Base-by-base conservation (phyloP, 2,797 vertebrate species). In the Botia almorhae region DNA sequence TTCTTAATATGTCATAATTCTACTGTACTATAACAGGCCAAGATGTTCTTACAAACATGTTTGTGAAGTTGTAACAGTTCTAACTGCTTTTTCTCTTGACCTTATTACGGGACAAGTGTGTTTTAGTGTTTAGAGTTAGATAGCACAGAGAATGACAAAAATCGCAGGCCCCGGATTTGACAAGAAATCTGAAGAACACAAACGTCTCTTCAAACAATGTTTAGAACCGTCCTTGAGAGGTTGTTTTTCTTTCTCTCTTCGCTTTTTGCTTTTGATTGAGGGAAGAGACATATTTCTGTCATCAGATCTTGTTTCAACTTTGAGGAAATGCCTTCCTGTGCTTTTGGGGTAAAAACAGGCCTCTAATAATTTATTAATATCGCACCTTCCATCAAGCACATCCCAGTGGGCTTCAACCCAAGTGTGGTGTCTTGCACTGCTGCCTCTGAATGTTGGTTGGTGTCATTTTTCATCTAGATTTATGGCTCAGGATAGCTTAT, bases 191-290 rank as follows among this genome's bases (percentile, higher is more conserved):
- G 17, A 50, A 53, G 43, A 51, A 68, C 29, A 5, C 33, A 33
- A 33, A 5, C 4, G 33, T 33, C 33, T 33, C 33, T 33, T 33
- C 33, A 33, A 33, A 33, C 33, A 33, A 33, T 33, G 17, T 80
- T 74, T 71, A 58, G 33, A 74, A 17, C 39, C 10, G 81, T 74
- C 82, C 81, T 82, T 82, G 58, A 77, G 23, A 82, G 23, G 69
- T 56, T 70, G 71, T 69, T 78, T 78, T 80, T 81, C 56, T 63
- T 36, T 76, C 33, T 33, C 43, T 33, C 26, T 63, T 21, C 12
- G 10, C 64, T 55, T 50, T 74, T 46, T 55, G 63, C 53, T 51
- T 64, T 58, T 83, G 58, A 64, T 72, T 19, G 67, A 48, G 75
- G 26, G 53, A 63, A 55, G 61, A 68, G 67, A 69, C 39, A 17